A percentile compares a stretch with the other conserved stretches of the same genome.
Conservation (phyloP, 2,888 invertebrate genomes). For the Andrena flavipes region DNA sequence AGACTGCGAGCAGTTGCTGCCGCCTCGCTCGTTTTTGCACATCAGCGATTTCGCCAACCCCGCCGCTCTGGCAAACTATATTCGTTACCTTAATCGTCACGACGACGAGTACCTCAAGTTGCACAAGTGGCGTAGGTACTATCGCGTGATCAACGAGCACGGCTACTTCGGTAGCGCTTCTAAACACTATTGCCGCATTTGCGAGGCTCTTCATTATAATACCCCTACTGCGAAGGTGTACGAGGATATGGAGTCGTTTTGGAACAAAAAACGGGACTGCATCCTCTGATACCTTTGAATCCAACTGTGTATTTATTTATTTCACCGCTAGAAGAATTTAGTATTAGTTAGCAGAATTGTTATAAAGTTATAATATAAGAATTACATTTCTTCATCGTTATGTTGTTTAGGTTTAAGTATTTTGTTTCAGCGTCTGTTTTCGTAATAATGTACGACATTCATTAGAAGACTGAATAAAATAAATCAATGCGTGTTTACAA, state of each 20-base stretch:
- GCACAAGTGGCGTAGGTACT: constrained; percentile 88
- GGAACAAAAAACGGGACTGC: constrained; percentile 81
- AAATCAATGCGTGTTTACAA: neutral
- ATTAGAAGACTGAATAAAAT: neutral
- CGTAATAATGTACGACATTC: neutral
- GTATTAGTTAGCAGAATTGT: neutral
- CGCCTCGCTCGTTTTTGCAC: constrained; percentile 88
- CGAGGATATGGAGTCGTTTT: constrained; percentile 82
- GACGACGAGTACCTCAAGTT: constrained; percentile 84
- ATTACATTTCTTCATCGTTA: neutral
- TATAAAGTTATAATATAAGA: neutral
- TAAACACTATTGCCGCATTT: constrained; percentile 88
- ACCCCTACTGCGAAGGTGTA: constrained; percentile 83
- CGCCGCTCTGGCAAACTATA: constrained; percentile 86
- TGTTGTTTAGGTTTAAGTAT: neutral
- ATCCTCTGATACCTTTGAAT: neutral
- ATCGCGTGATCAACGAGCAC: constrained; percentile 88
- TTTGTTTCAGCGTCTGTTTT: neutral
- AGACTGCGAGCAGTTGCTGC: constrained; percentile 86
- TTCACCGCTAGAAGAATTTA: neutral
- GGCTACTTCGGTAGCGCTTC: constrained; percentile 88
- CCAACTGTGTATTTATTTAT: neutral
- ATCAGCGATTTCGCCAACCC: constrained; percentile 86
- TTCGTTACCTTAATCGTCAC: constrained; percentile 85
- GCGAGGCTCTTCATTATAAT: constrained; percentile 90